Evolutionary conservation across 2,888 invertebrate genomes (phyloP), one percentile per base, ranked within the genome.

Genomic region (Ichneumoninae sp.): DNA sequence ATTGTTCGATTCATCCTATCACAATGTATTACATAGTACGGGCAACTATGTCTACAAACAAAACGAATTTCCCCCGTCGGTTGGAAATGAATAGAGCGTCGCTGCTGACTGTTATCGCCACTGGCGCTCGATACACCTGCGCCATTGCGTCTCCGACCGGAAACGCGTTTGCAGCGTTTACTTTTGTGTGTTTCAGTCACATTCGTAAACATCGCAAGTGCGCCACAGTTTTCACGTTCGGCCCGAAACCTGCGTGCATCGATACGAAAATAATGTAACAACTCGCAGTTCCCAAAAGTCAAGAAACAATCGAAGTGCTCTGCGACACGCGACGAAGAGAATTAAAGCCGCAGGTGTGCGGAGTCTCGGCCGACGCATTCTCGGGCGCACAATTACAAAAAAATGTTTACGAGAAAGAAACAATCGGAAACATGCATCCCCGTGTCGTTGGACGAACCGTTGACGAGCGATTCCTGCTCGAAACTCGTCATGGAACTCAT

Each of bases 381-480:
- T 36, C 44, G 4, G 13, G 62, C 54, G 26, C 13, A 4, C n/a
- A 50, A 72, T 60, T 50, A n/a, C 1, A 83, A 60, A n/a, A 83
- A 60, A 82, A 92, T 92, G 91, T 89, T 89, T 52, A 69, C 80
- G 65, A 86, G 70, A 68, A 75, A 69, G 47, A 89, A 88, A 74
- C 87, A 83, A 70, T 54, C 54, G 26, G 91, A 92, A 80, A 90
- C 87, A 36, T 84, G 90, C 78, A 91, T 93, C 71, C 74, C 88
- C 7, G 92, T 94, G 3, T 81, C 89, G 22, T 80, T 94, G 62
- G 93, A 94, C 26, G 94, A 94, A 68, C 90, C 90, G 44, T 86
- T 94, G 75, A 94, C 94, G 7, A 93, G 91, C 57, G 90, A 90
- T 52, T 91, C 92, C 44, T 94, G 94, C 85, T 90, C 92, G 6